Evolutionary conservation across 2,113 vertebrate species (phyloP).

Genomic region (Larimichthys polyactis): DNA sequence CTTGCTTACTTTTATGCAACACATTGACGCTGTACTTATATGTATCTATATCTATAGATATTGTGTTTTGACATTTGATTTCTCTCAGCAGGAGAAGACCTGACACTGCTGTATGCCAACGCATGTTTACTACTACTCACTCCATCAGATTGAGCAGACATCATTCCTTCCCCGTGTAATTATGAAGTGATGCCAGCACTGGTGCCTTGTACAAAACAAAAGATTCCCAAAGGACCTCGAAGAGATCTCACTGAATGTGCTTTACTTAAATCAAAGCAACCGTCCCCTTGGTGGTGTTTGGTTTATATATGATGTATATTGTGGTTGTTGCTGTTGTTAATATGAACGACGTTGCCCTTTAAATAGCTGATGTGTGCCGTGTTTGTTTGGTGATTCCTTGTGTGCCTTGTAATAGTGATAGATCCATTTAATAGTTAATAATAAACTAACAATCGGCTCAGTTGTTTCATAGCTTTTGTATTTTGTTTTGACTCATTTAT

Average conservation of each 20-base stretch:
- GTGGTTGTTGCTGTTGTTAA: slow-evolving; percentile 46
- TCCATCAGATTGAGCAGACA: slow-evolving; percentile 19
- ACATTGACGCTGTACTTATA: too few species aligned
- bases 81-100: slow-evolving; percentile 33
- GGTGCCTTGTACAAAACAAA: slow-evolving; percentile 62
- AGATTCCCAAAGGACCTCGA: slow-evolving; percentile 54
- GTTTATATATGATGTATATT: slow-evolving; percentile 53
- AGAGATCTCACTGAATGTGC: slow-evolving; percentile 49
- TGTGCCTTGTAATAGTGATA: slow-evolving; percentile 10
- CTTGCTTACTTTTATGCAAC: not conserved
- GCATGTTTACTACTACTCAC: slow-evolving; percentile 17
- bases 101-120: slow-evolving; percentile 35
- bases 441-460: slow-evolving; percentile 19
- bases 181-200: slow-evolving; percentile 24
- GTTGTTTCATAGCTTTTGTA: not conserved
- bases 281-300: slow-evolving; percentile 29
- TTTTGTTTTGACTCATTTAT: not conserved
- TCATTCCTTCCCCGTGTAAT: slow-evolving; percentile 48
- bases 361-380: slow-evolving; percentile 7
- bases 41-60: not conserved
- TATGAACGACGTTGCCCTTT: slow-evolving; percentile 11
- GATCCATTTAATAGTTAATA: slow-evolving; percentile 5
- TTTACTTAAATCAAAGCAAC: slow-evolving; percentile 44
- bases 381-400: not conserved
- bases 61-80: not conserved